A percentile compares a stretch with the other conserved stretches of the same genome.
Conservation (phyloP, 2,113 vertebrate species). For the Myotis brandtii region DNA sequence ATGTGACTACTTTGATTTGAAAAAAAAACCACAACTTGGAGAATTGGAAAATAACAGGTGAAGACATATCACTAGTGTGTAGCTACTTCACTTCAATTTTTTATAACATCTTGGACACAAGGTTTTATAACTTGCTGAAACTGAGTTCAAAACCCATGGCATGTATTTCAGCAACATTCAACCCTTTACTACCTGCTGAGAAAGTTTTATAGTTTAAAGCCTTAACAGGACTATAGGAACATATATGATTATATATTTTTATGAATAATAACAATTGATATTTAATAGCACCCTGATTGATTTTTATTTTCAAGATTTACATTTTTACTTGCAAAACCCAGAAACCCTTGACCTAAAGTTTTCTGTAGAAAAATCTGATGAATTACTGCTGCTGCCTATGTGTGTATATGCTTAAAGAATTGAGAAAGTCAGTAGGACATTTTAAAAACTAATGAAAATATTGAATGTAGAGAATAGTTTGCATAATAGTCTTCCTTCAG, state of each 20-base stretch:
- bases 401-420: constrained; percentile 26
- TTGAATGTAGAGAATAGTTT: constrained; percentile 28
- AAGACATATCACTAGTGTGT: neutral
- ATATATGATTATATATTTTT: constrained; percentile 2
- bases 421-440: neutral
- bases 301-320: neutral
- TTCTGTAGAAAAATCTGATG: neutral
- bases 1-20: neutral
- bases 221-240: neutral
- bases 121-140: constrained; percentile 22
- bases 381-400: neutral
- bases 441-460: neutral
- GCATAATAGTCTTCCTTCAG: neutral
- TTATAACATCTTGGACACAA: neutral
- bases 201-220: neutral
- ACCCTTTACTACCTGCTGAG: neutral
- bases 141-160: neutral
- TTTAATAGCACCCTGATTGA: neutral
- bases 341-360: neutral
- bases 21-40: neutral
- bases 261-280: neutral
- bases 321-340: neutral
- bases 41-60: neutral
- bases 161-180: neutral
- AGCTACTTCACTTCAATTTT: neutral